Percentiles rank a stretch among this genome's conserved stretches.
Evolutionary conservation across 2,888 invertebrate species (phyloP).

Genomic region (Neuroscelio doddi): DNA sequence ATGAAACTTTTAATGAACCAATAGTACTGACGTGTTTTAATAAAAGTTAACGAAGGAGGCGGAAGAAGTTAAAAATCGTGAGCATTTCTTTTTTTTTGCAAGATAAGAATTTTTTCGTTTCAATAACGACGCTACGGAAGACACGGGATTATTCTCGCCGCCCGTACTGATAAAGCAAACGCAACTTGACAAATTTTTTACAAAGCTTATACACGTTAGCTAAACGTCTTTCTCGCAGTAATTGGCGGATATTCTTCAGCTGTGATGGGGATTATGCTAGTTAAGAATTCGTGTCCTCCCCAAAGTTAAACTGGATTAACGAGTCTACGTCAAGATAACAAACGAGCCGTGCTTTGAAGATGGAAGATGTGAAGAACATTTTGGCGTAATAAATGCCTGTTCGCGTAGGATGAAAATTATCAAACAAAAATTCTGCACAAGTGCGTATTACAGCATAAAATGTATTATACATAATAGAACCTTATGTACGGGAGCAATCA

Average conservation of each 20-base stretch:
- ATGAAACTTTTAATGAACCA: too few relatives aligned
- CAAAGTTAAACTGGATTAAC: constrained; percentile 49
- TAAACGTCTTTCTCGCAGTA: constrained; percentile 43
- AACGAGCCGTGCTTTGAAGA: constrained; percentile 27
- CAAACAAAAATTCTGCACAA: too few relatives aligned
- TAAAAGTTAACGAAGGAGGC: neutral
- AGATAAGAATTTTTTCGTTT: neutral
- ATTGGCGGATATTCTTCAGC: constrained; percentile 50
- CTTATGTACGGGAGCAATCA: too few relatives aligned
- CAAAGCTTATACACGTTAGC: constrained; percentile 22
- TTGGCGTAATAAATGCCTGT: neutral
- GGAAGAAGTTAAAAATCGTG: neutral
- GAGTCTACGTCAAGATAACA: constrained; percentile 34
- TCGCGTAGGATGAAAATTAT: neutral
- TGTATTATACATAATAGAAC: too few relatives aligned
- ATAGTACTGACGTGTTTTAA: neutral
- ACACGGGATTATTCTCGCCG: neutral
- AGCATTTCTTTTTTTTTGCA: neutral
- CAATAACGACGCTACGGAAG: neutral
- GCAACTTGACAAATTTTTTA: constrained; percentile 23
- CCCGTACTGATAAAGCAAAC: constrained; percentile 9
- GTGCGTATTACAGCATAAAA: too few relatives aligned
- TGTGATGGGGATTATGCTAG: constrained; percentile 53
- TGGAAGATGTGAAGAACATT: constrained; percentile 16
- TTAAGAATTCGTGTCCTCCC: constrained; percentile 50